Percentiles rank a stretch among this genome's conserved stretches.
phyloP scores from a whole-genome alignment of 2,888 invertebrate genomes.

The Pandemis corylana region DNA sequence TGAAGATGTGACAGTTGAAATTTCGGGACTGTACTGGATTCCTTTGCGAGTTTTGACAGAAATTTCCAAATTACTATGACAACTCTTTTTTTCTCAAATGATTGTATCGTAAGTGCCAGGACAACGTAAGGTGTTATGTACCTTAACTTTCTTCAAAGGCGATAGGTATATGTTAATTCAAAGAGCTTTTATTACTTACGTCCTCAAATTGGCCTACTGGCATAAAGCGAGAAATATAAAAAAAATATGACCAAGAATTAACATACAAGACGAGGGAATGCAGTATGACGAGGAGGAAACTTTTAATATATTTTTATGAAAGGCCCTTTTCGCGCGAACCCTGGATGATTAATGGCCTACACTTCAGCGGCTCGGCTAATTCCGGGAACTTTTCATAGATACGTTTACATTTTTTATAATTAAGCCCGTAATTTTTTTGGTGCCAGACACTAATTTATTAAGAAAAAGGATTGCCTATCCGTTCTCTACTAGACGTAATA shows the following conservation, averaged over 20 bases:
- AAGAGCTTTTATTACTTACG: conserved; percentile 34
- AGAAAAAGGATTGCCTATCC: conserved; percentile 26
- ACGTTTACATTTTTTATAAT: conserved; percentile 60
- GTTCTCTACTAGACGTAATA: not conserved
- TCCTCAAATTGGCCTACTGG: conserved; percentile 56
- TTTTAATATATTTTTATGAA: conserved; percentile 80
- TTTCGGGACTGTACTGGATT: too few relatives aligned
- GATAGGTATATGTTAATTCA: conserved; percentile 23
- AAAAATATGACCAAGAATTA: conserved; percentile 74
- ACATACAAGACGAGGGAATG: conserved; percentile 73
- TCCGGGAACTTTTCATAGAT: conserved; percentile 59
- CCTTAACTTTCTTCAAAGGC: not conserved
- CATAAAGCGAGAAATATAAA: conserved; percentile 65
- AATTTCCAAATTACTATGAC: too few relatives aligned
- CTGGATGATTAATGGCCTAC: conserved; percentile 77
- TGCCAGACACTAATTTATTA: conserved; percentile 14
- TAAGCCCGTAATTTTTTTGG: conserved; percentile 56
- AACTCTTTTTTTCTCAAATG: too few relatives aligned
- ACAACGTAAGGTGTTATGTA: not conserved
- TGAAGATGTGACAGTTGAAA: too few relatives aligned
- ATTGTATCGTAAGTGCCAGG: not conserved
- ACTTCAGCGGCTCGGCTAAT: conserved; percentile 70
- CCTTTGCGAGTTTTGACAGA: too few relatives aligned
- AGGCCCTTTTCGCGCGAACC: conserved; percentile 71
- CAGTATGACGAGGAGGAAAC: conserved; percentile 70